Conservation (phyloP, 2,797 vertebrate species). For the Petrocephalus sullivani region DNA sequence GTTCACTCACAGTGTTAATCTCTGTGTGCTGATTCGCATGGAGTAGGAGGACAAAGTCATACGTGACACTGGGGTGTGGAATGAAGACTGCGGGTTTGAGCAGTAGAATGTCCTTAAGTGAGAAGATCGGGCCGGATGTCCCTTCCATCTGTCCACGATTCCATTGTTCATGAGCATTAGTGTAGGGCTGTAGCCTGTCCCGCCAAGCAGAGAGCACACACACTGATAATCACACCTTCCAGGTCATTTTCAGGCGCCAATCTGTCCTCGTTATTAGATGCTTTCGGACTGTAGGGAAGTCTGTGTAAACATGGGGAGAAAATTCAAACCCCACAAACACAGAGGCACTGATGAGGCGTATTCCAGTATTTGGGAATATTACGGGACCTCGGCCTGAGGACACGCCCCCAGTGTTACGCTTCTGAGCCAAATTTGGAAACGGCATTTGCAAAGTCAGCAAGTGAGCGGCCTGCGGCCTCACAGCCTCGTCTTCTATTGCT, state of each 20-base stretch:
- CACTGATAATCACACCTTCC: not conserved
- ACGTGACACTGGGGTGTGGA: not conserved
- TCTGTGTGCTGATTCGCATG: not conserved
- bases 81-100: not conserved
- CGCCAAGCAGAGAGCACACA: not conserved
- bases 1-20: not conserved
- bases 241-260: not conserved
- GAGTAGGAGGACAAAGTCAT: not conserved
- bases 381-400: not conserved
- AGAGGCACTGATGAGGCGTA: not conserved
- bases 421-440: not conserved
- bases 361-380: not conserved
- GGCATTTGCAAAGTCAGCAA: not conserved
- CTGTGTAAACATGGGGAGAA: not conserved
- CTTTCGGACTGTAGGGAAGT: not conserved
- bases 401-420: not conserved
- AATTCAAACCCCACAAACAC: not conserved
- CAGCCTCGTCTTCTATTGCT: not conserved
- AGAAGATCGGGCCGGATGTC: not conserved
- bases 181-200: not conserved
- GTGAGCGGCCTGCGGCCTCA: not conserved
- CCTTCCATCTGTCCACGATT: not conserved
- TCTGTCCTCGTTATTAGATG: not conserved
- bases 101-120: not conserved
- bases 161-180: not conserved